Conservation (phyloP, 1,140 invertebrate genomes). For the Drosophila melanogaster region Release_6_plus_ISO1_MT NC_004354.4:6512001-6512500, state of each 20-base stretch:
- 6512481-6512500: constrained; percentile 73
- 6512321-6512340: constrained; percentile 28
- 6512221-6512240: constrained; percentile 7
- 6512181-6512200: constrained; percentile 39
- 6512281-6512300: neutral
- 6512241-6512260: neutral
- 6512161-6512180: constrained; percentile 13
- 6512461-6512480: constrained; percentile 79
- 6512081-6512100: constrained; percentile 82
- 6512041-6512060: constrained; percentile 3
- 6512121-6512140: neutral
- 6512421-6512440: constrained; percentile 40
- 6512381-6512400: constrained; percentile 22
- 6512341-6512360: constrained; percentile 36
- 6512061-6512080: constrained; percentile 56
- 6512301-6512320: constrained; percentile 68
- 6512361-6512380: constrained; percentile 6
- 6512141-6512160: neutral
- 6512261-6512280: constrained; percentile 2
- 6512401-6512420: constrained; percentile 22
- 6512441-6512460: constrained; percentile 47
- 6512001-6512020: constrained; percentile 17
- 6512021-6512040: neutral
- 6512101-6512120: constrained; percentile 71
- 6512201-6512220: constrained; percentile 69